These are phyloP conservation scores for Halesus radiatus DNA, from an alignment of 1,140 invertebrate genomes.

Conservation along the genomic window DNA sequence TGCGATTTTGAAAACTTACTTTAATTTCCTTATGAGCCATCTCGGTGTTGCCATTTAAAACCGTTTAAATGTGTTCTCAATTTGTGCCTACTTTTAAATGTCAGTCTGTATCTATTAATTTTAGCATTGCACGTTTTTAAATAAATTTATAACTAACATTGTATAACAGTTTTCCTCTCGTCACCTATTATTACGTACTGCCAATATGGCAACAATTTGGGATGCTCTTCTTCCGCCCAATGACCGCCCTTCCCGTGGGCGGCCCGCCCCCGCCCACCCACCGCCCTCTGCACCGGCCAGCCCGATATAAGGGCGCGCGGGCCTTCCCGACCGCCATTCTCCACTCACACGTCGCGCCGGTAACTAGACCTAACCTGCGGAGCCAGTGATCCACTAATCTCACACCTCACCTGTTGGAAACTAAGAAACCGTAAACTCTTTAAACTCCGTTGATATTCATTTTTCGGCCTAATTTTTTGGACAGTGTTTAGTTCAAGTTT, in stretches of 20 bases:
- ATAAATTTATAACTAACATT: too few relatives aligned
- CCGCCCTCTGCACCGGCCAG: neutral
- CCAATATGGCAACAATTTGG: neutral
- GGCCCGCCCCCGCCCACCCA: neutral
- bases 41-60: too few relatives aligned
- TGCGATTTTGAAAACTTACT: too few relatives aligned
- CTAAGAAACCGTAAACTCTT: neutral
- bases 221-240: neutral
- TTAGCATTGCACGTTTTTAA: too few relatives aligned
- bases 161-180: too few relatives aligned
- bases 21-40: too few relatives aligned
- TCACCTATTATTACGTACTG: too few relatives aligned
- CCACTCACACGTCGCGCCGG: neutral
- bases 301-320: neutral
- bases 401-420: conserved; percentile 1
- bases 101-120: too few relatives aligned
- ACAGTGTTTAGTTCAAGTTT: conserved; percentile 1
- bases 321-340: neutral
- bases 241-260: conserved; percentile 12
- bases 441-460: neutral
- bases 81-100: too few relatives aligned
- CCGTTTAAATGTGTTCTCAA: too few relatives aligned
- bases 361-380: neutral
- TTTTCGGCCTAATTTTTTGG: conserved; percentile 10
- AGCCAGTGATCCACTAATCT: neutral